Evolutionary conservation across 2,888 invertebrate species (phyloP), one percentile per base, ranked within the genome.

Genomic region (Copidosoma aretas): DNA sequence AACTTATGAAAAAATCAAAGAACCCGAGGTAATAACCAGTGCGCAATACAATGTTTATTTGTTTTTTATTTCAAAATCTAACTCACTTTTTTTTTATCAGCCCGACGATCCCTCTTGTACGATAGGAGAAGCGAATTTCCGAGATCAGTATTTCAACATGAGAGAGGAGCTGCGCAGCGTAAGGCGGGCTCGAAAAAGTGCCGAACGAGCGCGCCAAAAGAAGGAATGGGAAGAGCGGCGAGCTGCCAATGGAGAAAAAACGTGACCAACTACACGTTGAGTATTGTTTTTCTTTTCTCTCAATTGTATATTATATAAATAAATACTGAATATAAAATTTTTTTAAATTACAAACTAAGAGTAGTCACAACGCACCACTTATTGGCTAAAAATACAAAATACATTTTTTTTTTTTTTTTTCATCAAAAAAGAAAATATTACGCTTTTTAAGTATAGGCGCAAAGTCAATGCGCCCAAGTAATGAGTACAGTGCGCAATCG

Each of bases 1-100:
- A 32, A 95, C 96, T 0, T 95, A 93, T 84, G 90, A 91, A 83
- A 97, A 97, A 86, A 81, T 87, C 0, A 81, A 84, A 24, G 89
- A 91, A 70, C 86, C 88, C 0, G 78, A 81, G 19, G 85, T 80
- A 73, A 67, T 21, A 58, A 51, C 43, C 8, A 49, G 24, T 21
- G 2, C 24, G 19, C 41, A 51, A 56, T 56, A 2, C 3, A 32
- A 32, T 8, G 32, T 32, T 32, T 8, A 52, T 10, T 52, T n/a
- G n/a, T n/a, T n/a, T n/a, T n/a, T n/a, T n/a, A n/a, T n/a, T n/a
- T n/a, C n/a, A n/a, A 21, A 60, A 25, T 12, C 46, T 22, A 57
- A 56, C 17, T 46, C 19, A 43, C 22, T 46, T 49, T 32, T 61
- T 57, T 39, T 46, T 51, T 21, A 32, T 17, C 24, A 76, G 76